Evolutionary conservation across 2,113 vertebrate species (phyloP).

Genomic region (Oreotragus oreotragus): DNA sequence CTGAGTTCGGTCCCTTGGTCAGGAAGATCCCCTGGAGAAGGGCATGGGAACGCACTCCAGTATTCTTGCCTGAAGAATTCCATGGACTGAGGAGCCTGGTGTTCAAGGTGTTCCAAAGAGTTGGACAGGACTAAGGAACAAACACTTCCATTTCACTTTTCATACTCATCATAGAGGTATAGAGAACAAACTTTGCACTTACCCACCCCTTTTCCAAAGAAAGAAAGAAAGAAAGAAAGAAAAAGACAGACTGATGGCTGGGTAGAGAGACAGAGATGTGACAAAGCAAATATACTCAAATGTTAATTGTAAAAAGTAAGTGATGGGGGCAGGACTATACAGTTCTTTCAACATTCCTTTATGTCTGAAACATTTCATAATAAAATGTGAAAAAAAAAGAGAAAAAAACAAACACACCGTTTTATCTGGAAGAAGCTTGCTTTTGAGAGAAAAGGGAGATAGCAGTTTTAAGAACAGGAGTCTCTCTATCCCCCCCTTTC

Average conservation of each 20-base stretch:
- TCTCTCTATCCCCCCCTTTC: neutral
- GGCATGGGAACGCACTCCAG: neutral
- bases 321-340: neutral
- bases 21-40: neutral
- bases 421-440: neutral
- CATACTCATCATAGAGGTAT: neutral
- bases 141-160: neutral
- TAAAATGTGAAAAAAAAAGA: neutral
- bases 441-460: neutral
- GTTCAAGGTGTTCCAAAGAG: neutral
- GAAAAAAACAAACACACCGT: neutral
- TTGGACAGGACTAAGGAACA: neutral
- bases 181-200: neutral
- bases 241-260: neutral
- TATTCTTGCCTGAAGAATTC: neutral
- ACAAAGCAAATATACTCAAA: neutral
- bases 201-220: neutral
- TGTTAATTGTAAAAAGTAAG: neutral
- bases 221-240: neutral
- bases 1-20: neutral
- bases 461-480: neutral
- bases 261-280: neutral
- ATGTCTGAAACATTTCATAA: neutral
- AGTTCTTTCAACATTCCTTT: neutral
- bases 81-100: neutral